These are phyloP conservation scores for Leptinotarsa lineolata DNA, from an alignment of 1,140 invertebrate genomes.

Conservation along the genomic window DNA sequence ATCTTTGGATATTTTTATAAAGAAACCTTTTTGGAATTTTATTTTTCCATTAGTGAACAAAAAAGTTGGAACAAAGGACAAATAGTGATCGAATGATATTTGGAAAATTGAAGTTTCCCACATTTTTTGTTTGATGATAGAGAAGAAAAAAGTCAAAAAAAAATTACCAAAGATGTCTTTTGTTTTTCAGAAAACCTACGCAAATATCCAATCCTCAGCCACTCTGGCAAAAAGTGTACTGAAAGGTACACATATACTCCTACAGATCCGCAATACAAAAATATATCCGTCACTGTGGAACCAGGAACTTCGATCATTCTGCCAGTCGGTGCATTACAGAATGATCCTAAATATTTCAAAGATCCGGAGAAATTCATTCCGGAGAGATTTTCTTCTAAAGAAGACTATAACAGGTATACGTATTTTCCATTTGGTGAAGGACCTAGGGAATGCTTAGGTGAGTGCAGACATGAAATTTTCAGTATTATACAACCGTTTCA, in stretches of 20 bases:
- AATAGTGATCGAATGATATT: too few species aligned
- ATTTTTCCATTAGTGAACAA: too few species aligned
- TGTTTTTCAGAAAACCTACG: constrained; percentile 20
- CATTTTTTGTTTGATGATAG: too few species aligned
- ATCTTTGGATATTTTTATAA: too few species aligned
- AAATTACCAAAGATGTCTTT: neutral
- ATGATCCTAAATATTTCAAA: constrained; percentile 20
- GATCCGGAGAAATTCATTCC: constrained; percentile 12
- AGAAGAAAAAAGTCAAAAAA: too few species aligned
- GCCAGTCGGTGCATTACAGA: constrained; percentile 1
- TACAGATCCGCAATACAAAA: constrained; percentile 18
- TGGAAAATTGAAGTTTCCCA: too few species aligned
- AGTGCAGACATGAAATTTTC: neutral
- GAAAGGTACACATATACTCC: constrained; percentile 17
- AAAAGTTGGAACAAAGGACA: too few species aligned
- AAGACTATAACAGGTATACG: neutral
- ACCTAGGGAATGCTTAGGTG: constrained; percentile 25
- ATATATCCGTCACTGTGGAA: constrained; percentile 16
- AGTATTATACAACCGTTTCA: too few species aligned
- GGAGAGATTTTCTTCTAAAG: constrained; percentile 16
- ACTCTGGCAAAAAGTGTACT: constrained; percentile 8
- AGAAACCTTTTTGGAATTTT: too few species aligned
- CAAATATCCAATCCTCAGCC: neutral
- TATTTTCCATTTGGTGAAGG: constrained; percentile 25
- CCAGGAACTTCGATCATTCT: constrained; percentile 8